Base-by-base conservation (phyloP, 2,113 vertebrate species). In the Harpagus bidentatus region DNA sequence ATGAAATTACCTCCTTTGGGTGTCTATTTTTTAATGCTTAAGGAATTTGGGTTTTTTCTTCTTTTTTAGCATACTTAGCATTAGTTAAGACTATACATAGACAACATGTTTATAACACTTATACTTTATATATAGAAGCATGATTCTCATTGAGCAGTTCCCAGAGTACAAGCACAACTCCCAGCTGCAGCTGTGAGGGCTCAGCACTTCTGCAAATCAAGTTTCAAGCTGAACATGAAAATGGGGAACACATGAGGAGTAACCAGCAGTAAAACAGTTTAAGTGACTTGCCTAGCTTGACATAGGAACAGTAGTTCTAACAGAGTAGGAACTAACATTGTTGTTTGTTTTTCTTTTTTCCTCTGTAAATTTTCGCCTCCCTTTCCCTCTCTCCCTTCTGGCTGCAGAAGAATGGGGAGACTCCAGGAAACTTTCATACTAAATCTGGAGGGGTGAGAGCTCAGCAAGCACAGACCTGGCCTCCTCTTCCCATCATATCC, bases 101-200 rank as follows among this genome's bases (percentile, higher is more conserved):
- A 36, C 34, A 92, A n/a, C 36, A 50, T n/a, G 84, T 74, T 96
- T 90, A 9, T 93, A 69, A 38, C 63, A 47, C 45, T 84, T 87
- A 34, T 7, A 61, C 28, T 87, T 84, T 87, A 87, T 71, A 67
- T 90, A 90, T 56, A 90, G 72, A 87, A 92, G 47, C 6, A 6
- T 34, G 40, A 47, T 79, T 91, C 52, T 88, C 18, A 86, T 25
- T 86, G 66, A 88, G 61, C 73, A 85, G 38, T 29, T 90, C 52
- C 26, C 47, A 71, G 67, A 70, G 83, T 34, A 79, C 31, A 76
- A 93, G 83, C 11, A 3, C 61, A 94, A 89, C 56, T 89, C 66
- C 47, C 89, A 97, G 81, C 83, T 94, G 90, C 91, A 94, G 56
- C 69, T 94, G 40, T 52, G 53, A 87, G 61, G 9, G n/a, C 40